These are phyloP conservation scores for Porites evermanni DNA, from an alignment of 92 coral and sea anemone species.

Conservation along the genomic window DNA sequence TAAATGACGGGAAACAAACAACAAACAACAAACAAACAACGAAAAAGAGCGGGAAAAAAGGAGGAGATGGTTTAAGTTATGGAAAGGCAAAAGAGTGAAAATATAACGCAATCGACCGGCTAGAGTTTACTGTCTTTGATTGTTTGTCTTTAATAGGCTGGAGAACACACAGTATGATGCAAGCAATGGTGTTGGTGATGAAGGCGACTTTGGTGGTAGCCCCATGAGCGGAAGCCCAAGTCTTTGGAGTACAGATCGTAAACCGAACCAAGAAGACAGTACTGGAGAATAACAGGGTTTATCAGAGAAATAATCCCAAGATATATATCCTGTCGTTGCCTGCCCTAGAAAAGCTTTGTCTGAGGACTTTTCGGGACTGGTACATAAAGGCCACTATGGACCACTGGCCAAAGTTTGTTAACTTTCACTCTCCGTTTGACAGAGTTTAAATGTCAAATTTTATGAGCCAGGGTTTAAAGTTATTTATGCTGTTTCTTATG, in stretches of 20 bases:
- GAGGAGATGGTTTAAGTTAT: no score
- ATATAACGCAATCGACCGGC: background rate
- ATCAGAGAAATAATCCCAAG: background rate
- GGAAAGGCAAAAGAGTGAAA: background rate
- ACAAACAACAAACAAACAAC: no score
- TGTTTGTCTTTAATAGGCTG: slow-evolving; percentile 56
- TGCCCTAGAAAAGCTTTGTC: slow-evolving; percentile 13
- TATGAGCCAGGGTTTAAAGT: slow-evolving; percentile 49
- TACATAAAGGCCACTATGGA: slow-evolving; percentile 3
- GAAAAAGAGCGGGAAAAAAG: no score
- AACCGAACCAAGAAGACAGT: slow-evolving; percentile 79
- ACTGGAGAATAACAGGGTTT: slow-evolving; percentile 62
- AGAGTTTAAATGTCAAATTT: slow-evolving; percentile 46
- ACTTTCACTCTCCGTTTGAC: slow-evolving; percentile 29
- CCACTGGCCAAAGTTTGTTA: slow-evolving; percentile 16
- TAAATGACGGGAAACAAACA: no score
- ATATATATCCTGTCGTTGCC: slow-evolving; percentile 17
- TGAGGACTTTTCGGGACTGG: slow-evolving; percentile 38
- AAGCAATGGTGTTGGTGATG: slow-evolving; percentile 82
- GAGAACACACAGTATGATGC: slow-evolving; percentile 93
- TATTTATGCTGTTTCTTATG: slow-evolving; percentile 45
- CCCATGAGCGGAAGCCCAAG: slow-evolving; percentile 78
- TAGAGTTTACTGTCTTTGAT: background rate
- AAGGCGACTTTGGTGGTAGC: slow-evolving; percentile 77
- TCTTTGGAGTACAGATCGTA: slow-evolving; percentile 79